Base-by-base conservation (phyloP, 2,888 invertebrate genomes). In the Carabus problematicus region DNA sequence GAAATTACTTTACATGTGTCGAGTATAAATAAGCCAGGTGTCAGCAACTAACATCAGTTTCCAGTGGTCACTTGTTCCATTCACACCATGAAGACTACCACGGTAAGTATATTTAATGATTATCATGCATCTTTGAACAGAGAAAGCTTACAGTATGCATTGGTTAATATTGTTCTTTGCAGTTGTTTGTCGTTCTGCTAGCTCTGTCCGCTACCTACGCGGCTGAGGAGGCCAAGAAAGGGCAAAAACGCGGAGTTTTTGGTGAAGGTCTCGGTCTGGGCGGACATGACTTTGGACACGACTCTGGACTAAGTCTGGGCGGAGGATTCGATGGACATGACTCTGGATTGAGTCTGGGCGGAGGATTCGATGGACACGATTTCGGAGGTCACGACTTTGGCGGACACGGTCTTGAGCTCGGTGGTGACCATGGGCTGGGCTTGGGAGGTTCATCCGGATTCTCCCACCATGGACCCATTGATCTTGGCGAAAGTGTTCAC, bases 161-260 rank as follows among this genome's bases (percentile, higher is more conserved):
- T 52, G 12, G 52, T 19, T 18, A n/a, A n/a, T n/a, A 47, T 47
- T 47, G 8, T 19, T 43, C 3, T 52, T 58, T 41, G 56, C 18
- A 66, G 66, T 66, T 59, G 16, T 66, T 66, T 58, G 66, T 66
- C 59, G 42, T 58, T 47, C 59, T 59, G 66, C 58, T 66, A 66
- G 66, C 66, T 66, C 66, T 66, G 59, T 66, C 66, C 52, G 66
- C 59, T 40, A 41, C n/a, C 41, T 11, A 40, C 6, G 66, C 66
- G 52, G 59, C 49, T 41, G 66, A 66, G 66, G 66, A 66, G 49
- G 59, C 66, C 11, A 66, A 66, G 59, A 66, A 66, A 59, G 59
- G 59, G 29, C 66, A 66, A 19, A 66, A 66, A 42, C 66, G 66
- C 8, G 66, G 66, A 9, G 9, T 66, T 8, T 66, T 66, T 49